phyloP scores from a whole-genome alignment of 1,140 invertebrate species.

The Eulimnadia texana region DNA sequence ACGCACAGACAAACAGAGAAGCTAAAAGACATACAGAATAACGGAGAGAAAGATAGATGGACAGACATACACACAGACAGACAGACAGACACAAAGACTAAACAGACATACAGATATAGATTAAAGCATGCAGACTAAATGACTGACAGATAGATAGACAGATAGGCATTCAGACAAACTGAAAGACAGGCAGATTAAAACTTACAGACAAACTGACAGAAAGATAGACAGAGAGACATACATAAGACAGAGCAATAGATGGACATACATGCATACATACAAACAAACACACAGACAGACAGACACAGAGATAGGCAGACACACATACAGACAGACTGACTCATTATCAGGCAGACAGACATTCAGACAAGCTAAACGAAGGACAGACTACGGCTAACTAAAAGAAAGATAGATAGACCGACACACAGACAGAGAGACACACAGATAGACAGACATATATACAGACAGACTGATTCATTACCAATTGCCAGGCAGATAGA shows the following conservation, averaged over 20 bases:
- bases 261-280: constrained; percentile 13
- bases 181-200: not conserved
- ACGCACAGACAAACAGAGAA: too few relatives aligned
- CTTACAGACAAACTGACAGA: too few relatives aligned
- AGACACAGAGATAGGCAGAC: not conserved
- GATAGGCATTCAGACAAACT: not conserved
- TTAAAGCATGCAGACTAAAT: too few relatives aligned
- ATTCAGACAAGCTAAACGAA: too few relatives aligned
- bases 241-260: not conserved
- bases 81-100: too few relatives aligned
- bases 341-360: too few relatives aligned
- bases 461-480: not conserved
- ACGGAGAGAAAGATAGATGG: too few relatives aligned
- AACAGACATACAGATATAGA: too few relatives aligned
- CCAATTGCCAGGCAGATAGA: not conserved
- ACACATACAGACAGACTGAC: not conserved
- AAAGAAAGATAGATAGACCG: not conserved
- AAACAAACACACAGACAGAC: not conserved
- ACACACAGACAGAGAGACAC: constrained; percentile 13
- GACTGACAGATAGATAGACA: not conserved
- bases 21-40: too few relatives aligned
- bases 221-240: too few relatives aligned
- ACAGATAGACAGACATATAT: not conserved
- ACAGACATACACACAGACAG: too few relatives aligned
- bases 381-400: not conserved